A percentile compares a stretch with the other conserved stretches of the same genome.
These are phyloP conservation scores for Nomada flava DNA, from an alignment of 2,888 invertebrate species.

Conservation along the genomic window DNA sequence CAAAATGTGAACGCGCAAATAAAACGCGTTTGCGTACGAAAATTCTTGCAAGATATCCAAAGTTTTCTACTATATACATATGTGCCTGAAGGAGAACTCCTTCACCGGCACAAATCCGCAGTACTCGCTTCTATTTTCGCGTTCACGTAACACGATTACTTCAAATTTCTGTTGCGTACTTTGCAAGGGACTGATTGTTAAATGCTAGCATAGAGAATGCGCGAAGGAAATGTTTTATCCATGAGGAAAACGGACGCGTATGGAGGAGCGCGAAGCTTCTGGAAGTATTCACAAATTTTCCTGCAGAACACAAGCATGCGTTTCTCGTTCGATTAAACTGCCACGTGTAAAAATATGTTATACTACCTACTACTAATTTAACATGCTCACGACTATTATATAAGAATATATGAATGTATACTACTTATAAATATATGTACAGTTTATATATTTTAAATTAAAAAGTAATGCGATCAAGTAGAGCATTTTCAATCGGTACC, in stretches of 20 bases:
- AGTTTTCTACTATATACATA: too few species aligned
- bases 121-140: too few species aligned
- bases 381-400: conserved; percentile 81
- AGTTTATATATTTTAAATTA: conserved; percentile 85
- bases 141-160: too few species aligned
- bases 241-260: conserved; percentile 53
- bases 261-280: conserved; percentile 11
- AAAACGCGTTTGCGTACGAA: too few species aligned
- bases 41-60: too few species aligned
- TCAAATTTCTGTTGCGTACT: not conserved
- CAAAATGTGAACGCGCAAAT: too few species aligned
- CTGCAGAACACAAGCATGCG: conserved; percentile 64
- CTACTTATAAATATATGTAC: conserved; percentile 83
- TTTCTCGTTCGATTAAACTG: conserved; percentile 77
- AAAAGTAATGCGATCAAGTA: conserved; percentile 80
- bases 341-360: conserved; percentile 77
- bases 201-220: conserved; percentile 64
- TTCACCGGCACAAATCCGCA: too few species aligned
- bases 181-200: conserved; percentile 76
- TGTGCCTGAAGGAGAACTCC: too few species aligned
- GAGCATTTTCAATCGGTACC: not conserved
- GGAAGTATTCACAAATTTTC: conserved; percentile 53
- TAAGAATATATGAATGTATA: conserved; percentile 78
- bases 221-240: conserved; percentile 61
- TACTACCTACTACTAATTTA: conserved; percentile 79